Evolutionary conservation across 2,888 invertebrate genomes (phyloP).

Genomic region (Invenusta paracnida): DNA sequence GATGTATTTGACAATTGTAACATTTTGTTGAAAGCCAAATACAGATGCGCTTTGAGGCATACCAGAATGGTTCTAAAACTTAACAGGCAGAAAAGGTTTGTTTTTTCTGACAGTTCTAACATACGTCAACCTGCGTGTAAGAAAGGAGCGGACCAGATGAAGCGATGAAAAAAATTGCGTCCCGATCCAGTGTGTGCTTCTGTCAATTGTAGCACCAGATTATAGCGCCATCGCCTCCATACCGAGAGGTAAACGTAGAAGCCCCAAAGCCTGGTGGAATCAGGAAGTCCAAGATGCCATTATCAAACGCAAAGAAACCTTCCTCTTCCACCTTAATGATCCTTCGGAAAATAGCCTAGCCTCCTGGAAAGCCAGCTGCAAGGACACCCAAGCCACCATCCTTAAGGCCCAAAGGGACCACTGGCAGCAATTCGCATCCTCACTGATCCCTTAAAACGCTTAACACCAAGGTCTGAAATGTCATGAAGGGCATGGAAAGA

Average conservation of each 20-base stretch:
- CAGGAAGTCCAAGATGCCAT: no score
- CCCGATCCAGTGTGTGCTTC: background rate
- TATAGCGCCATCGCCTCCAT: no score
- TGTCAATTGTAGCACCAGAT: background rate
- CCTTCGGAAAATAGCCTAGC: background rate
- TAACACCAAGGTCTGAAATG: no score
- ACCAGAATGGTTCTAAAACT: background rate
- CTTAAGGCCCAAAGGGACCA: no score
- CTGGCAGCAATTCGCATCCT: no score
- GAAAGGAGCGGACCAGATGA: background rate
- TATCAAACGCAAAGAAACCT: no score
- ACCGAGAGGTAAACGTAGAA: no score
- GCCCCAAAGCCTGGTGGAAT: no score
- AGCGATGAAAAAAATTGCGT: background rate
- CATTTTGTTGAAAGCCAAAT: background rate
- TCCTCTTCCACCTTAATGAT: background rate
- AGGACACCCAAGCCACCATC: no score
- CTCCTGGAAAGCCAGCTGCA: no score
- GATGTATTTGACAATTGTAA: constrained; percentile 12
- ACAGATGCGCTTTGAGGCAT: background rate
- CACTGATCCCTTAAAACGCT: no score
- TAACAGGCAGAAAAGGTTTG: background rate
- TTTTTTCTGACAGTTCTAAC: background rate
- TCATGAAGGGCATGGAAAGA: no score
- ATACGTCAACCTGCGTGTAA: background rate